Evolutionary conservation across 2,888 invertebrate genomes (phyloP).

Genomic region (Trissonchulus latispiculum): DNA sequence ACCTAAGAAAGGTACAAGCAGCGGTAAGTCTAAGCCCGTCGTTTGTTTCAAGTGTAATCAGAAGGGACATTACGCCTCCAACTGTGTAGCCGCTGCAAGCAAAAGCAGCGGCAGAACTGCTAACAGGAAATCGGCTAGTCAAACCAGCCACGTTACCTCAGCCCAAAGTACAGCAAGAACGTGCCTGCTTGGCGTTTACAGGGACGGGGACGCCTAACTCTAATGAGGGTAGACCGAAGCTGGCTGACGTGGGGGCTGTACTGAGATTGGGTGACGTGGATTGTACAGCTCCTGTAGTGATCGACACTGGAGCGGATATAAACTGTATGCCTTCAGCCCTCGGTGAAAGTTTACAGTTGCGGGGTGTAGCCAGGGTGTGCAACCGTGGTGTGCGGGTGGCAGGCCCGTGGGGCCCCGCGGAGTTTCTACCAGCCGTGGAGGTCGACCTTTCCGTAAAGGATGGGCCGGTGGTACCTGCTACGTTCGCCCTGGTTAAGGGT

Average conservation of each 20-base stretch:
- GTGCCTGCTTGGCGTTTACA: background rate
- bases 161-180: background rate
- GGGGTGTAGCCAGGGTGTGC: background rate
- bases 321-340: background rate
- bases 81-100: background rate
- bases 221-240: background rate
- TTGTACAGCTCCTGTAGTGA: background rate
- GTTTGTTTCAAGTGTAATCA: background rate
- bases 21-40: background rate
- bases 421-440: background rate
- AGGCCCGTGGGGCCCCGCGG: background rate
- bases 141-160: background rate
- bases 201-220: background rate
- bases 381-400: background rate
- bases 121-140: background rate
- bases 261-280: background rate
- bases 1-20: background rate
- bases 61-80: background rate
- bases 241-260: background rate
- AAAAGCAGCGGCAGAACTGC: background rate
- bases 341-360: background rate
- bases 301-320: background rate
- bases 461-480: background rate
- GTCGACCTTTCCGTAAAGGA: background rate
- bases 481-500: background rate